phyloP scores from a whole-genome alignment of 2,888 invertebrate species.

The Thereva unica region DNA sequence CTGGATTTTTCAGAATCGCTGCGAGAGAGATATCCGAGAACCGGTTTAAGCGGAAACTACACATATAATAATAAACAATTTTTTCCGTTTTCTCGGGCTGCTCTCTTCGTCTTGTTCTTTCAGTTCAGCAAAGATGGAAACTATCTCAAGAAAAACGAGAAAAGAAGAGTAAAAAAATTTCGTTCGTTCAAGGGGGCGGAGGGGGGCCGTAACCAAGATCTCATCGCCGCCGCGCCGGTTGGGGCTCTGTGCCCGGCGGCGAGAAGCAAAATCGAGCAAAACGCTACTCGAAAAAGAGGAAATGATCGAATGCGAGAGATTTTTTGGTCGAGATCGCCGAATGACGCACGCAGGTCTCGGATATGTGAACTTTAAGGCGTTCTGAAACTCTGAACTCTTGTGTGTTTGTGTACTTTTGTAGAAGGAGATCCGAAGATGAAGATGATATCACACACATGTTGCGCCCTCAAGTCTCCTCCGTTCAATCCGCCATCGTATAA shows the following conservation, averaged over 20 bases:
- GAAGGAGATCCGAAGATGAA: no score
- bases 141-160: constrained; percentile 12
- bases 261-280: constrained; percentile 12
- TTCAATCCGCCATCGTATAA: no score
- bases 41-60: constrained; percentile 60
- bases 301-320: constrained; percentile 16
- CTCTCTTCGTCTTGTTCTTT: no score
- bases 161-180: constrained; percentile 16
- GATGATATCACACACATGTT: no score
- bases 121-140: no score
- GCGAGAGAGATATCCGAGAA: constrained; percentile 45
- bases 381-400: no score
- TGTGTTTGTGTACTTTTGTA: no score
- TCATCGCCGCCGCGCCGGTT: constrained; percentile 4
- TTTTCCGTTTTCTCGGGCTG: no score
- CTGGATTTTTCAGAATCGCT: background rate
- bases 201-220: constrained; percentile 2
- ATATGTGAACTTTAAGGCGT: no score
- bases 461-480: no score
- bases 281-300: constrained; percentile 15
- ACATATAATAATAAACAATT: constrained; percentile 49
- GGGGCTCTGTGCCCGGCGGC: background rate
- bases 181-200: constrained; percentile 6
- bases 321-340: no score
- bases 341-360: no score